Base-by-base conservation (phyloP, 2,113 vertebrate genomes). In the Thunnus thynnus region DNA sequence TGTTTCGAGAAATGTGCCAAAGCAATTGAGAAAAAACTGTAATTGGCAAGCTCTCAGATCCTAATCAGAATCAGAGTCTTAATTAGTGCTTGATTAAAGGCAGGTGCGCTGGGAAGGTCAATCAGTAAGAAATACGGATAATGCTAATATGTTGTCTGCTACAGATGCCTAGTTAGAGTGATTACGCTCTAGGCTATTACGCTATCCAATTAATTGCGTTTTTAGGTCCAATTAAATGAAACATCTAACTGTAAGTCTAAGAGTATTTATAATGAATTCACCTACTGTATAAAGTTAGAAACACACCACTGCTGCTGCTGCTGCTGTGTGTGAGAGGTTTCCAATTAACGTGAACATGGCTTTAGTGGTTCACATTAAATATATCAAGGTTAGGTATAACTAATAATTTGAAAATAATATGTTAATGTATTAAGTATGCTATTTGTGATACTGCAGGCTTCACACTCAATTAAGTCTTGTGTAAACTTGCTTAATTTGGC, bases 91-190 rank as follows among this genome's bases (percentile, higher is more conserved):
- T 87, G 82, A 89, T 84, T 82, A 72, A 72, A 78, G 30, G 66
- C 87, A 85, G 82, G 78, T 80, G 88, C 71, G 58, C 54, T 11
- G n/a, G 58, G 81, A 64, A 80, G 72, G 82, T 78, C 88, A 72
- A 52, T 80, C 66, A 79, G 64, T 68, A 56, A 74, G 18, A 62
- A 78, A 67, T 20, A 27, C 73, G 82, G 60, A 83, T 72, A 75
- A 41, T 71, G 68, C 64, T 66, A 66, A 84, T 75, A 55, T 47
- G 69, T 60, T 67, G 74, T 57, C 36, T 70, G 57, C 41, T 71
- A 62, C 48, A 79, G n/a, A 5, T 71, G 61, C 44, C 18, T 50
- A 30, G 58, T 78, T 47, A 72, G 13, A 72, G 51, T 80, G 72
- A 86, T 80, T 77, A 73, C 1, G 3, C 60, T 62, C 25, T 2